Base-by-base conservation (phyloP, 2,888 invertebrate species). In the Macrophya annulata region DNA sequence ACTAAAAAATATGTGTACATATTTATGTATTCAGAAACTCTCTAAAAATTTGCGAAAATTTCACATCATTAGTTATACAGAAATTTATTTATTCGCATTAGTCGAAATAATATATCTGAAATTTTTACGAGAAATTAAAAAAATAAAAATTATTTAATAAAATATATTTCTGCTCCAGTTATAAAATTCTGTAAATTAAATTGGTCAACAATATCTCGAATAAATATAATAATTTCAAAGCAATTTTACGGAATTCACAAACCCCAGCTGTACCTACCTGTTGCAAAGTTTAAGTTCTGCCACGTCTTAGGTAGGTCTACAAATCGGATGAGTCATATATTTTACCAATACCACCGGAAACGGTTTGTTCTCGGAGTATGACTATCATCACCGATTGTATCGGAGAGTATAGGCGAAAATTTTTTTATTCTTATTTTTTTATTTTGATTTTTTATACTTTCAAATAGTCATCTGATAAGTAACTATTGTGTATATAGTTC, bases 331-430 rank as follows among this genome's bases (percentile, higher is more conserved):
- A 83, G 68, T 40, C 83, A 83, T 71, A 5, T 31, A 40, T 83
- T 51, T 83, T 68, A 31, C 71, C 83, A 51, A 71, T 83, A 45
- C 48, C 48, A 83, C 45, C 83, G 83, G 71, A 83, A 83, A 45
- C 15, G 21, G 59, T 37, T 15, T 81, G 62, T 81, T 40, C 81
- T 81, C 40, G 43, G 43, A 62, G 81, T 81, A 62, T 62, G 76
- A 76, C 25, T 8, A 51, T 79, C 21, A 6, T 55, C 55, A 17
- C 59, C 59, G 21, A 40, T 59, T 21, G 40, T 12, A 48, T 21
- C 9, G 40, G 21, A 40, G 55, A 59, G 17, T 40, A 62, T 62
- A 48, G 55, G 37, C 21, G 59, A 59, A 79, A 45, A 43, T 12
- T 21, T 21, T 43, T 59, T n/a, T n/a, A n/a, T n/a, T 17, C n/a